Percentiles rank a stretch among this genome's conserved stretches.
These are phyloP conservation scores for Buteo buteo DNA, from an alignment of 2,113 vertebrate species.

Conservation along the genomic window DNA sequence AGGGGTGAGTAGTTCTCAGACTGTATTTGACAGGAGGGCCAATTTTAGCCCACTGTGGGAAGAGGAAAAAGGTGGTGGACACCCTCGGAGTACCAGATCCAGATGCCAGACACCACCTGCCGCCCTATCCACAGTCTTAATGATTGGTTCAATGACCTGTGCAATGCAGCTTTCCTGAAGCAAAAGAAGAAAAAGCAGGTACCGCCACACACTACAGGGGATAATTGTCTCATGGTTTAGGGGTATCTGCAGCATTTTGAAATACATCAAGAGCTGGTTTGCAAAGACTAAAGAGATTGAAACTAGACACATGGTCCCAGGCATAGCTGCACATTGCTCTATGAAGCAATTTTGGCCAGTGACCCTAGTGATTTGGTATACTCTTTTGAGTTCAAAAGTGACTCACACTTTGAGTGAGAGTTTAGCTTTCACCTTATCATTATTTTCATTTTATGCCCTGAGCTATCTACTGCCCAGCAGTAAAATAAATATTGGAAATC, in stretches of 20 bases:
- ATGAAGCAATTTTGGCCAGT: background rate
- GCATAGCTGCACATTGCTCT: background rate
- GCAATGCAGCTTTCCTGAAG: background rate
- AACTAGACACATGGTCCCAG: background rate
- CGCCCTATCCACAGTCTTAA: background rate
- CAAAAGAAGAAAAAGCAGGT: background rate
- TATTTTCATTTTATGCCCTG: background rate
- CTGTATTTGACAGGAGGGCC: background rate
- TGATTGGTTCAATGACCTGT: background rate
- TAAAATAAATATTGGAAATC: background rate
- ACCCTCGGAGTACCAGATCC: background rate
- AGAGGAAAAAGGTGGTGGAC: background rate
- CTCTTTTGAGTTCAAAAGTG: background rate
- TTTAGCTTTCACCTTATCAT: background rate
- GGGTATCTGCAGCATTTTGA: background rate
- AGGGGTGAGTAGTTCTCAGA: background rate
- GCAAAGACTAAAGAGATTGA: background rate
- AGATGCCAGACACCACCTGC: background rate
- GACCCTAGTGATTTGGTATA: background rate
- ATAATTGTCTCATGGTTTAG: background rate
- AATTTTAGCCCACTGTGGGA: background rate
- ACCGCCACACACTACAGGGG: background rate
- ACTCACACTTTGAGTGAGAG: background rate
- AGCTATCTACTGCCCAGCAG: background rate
- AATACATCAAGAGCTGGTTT: background rate